Base-by-base conservation (phyloP, 2,797 vertebrate species). In the Rhynchotus rufescens region DNA sequence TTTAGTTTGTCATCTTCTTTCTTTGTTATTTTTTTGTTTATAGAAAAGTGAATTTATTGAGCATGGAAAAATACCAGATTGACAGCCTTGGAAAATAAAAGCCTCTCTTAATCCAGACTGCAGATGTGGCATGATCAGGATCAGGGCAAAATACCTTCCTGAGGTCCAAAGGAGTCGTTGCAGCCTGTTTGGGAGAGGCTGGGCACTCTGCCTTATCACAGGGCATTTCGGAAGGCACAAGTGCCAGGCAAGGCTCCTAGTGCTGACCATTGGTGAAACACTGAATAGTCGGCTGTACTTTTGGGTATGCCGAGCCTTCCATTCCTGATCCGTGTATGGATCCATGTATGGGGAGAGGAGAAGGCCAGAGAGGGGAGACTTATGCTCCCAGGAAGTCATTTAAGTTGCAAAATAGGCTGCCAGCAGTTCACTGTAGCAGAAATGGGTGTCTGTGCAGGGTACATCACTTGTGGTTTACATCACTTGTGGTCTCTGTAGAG, bases 21-120 rank as follows among this genome's bases (percentile, higher is more conserved):
- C 80, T 95, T 91, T 96, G 87, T 90, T 82, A 60, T 89, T 80
- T 91, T 88, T 89, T 87, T 93, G 68, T 95, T 95, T 93, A 52
- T 88, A 76, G 71, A 52, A 77, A 96, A 87, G 71, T 32, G 25
- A 86, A 95, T 95, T 95, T 95, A 84, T 82, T 69, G 71, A 69
- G 82, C 47, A 85, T 28, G 84, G 73, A 93, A 93, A 90, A 94
- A 91, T 85, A 94, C 56, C 92, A 76, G 47, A 94, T 94, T 95
- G 92, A 89, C 81, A 84, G 61, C 47, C 72, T 54, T 94, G 88
- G 62, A 92, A 94, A 84, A 78, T 61, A 66, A 88, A 91, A 93
- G 44, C 68, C 75, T 81, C 57, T 80, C 61, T 84, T 95, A 85
- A 95, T 96, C 81, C 88, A 62, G 68, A 4, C 4, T 59, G 74